A percentile compares a stretch with the other conserved stretches of the same genome.
Evolutionary conservation across 2,113 vertebrate genomes (phyloP).

Genomic region (Clinocottus analis): DNA sequence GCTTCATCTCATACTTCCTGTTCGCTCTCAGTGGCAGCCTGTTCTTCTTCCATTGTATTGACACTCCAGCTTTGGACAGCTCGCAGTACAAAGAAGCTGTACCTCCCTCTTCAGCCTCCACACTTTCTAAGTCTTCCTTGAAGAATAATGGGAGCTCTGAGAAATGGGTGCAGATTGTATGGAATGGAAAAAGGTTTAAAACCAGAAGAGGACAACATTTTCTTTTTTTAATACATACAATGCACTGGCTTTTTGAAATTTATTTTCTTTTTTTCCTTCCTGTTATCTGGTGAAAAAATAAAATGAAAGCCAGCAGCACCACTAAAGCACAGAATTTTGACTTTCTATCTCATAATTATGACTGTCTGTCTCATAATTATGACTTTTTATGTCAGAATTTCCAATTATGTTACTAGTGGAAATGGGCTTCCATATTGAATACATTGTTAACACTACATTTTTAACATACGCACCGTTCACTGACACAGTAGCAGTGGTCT

Average conservation of each 20-base stretch:
- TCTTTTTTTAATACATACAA: background rate
- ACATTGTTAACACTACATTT: no score
- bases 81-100: constrained; percentile 82
- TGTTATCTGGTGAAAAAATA: no score
- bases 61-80: constrained; percentile 77
- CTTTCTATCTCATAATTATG: no score
- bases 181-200: background rate
- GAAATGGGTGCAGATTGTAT: background rate
- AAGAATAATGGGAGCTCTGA: constrained; percentile 21
- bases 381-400: no score
- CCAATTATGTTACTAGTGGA: no score
- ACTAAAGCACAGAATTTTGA: no score
- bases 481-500: constrained; percentile 48
- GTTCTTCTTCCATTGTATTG: constrained; percentile 80
- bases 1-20: constrained; percentile 87
- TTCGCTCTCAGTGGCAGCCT: constrained; percentile 73
- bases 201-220: background rate
- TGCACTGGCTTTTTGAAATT: no score
- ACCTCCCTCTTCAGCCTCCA: constrained; percentile 81
- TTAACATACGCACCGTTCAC: constrained; percentile 57
- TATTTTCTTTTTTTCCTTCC: no score
- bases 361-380: no score
- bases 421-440: no score
- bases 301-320: no score
- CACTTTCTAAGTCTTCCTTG: constrained; percentile 62